Evolutionary conservation across 2,888 invertebrate genomes (phyloP).

Genomic region (Lomographa bimaculata): DNA sequence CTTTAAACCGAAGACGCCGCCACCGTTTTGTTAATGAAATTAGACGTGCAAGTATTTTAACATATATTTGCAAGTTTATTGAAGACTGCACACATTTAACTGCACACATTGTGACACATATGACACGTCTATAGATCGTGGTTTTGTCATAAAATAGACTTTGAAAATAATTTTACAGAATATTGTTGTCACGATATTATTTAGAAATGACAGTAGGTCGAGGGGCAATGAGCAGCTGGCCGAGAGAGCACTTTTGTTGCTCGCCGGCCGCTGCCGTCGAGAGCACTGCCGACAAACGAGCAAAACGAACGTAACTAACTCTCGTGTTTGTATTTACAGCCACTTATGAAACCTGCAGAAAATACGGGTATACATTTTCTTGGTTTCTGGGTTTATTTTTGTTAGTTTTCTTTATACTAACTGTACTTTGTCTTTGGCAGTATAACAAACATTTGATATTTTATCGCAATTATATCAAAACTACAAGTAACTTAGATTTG

Average conservation of each 20-base stretch:
- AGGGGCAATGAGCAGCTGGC: conserved; percentile 20
- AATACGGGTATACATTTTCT: conserved; percentile 23
- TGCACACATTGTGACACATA: too few species aligned
- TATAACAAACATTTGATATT: too few species aligned
- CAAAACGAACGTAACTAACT: conserved; percentile 26
- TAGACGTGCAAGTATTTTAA: background rate
- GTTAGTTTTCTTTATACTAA: too few species aligned
- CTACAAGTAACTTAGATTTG: too few species aligned
- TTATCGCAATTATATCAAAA: too few species aligned
- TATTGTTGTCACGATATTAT: conserved; percentile 33
- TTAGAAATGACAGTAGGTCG: conserved; percentile 35
- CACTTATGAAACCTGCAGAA: conserved; percentile 26
- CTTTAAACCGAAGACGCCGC: conserved; percentile 9
- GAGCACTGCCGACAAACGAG: conserved; percentile 27
- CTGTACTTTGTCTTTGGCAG: too few species aligned
- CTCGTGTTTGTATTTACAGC: conserved; percentile 20
- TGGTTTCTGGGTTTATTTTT: too few species aligned
- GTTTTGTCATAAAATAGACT: conserved; percentile 4
- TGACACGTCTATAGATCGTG: background rate
- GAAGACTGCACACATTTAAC: too few species aligned
- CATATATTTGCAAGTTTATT: too few species aligned
- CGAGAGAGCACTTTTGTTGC: conserved; percentile 22
- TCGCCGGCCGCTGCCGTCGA: conserved; percentile 18
- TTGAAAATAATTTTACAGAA: conserved; percentile 17
- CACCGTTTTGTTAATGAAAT: conserved; percentile 31